phyloP scores from a whole-genome alignment of 2,888 invertebrate species.

The Cephus pulcher region DNA sequence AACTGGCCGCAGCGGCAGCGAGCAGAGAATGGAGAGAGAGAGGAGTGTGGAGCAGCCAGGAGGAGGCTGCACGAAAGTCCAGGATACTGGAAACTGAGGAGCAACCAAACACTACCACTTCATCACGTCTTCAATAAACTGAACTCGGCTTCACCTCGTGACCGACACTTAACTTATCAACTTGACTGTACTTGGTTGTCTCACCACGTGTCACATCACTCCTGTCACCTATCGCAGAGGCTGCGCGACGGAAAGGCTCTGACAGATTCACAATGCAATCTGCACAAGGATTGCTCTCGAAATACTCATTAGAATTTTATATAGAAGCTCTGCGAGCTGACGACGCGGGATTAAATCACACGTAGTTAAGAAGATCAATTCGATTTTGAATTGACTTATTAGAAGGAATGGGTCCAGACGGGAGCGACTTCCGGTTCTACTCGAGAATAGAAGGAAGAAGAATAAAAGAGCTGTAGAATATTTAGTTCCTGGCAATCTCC shows the following conservation, averaged over 20 bases:
- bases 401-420: neutral
- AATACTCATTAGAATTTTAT: neutral
- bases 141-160: neutral
- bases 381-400: neutral
- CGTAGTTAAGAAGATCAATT: neutral
- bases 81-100: neutral
- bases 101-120: neutral
- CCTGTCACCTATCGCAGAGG: neutral
- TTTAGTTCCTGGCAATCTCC: constrained; percentile 8
- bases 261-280: neutral
- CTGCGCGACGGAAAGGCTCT: neutral
- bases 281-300: neutral
- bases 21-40: too few relatives aligned
- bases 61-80: neutral
- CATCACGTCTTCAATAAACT: neutral
- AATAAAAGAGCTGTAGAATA: neutral
- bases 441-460: neutral
- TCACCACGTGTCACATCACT: neutral
- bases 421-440: neutral
- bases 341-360: neutral
- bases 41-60: too few relatives aligned
- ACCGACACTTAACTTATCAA: neutral
- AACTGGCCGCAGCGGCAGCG: neutral
- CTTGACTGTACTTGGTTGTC: neutral
- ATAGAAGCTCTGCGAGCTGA: neutral